These are phyloP conservation scores for Forbesichthys agassizii DNA, from an alignment of 2,113 vertebrate species.

Conservation along the genomic window DNA sequence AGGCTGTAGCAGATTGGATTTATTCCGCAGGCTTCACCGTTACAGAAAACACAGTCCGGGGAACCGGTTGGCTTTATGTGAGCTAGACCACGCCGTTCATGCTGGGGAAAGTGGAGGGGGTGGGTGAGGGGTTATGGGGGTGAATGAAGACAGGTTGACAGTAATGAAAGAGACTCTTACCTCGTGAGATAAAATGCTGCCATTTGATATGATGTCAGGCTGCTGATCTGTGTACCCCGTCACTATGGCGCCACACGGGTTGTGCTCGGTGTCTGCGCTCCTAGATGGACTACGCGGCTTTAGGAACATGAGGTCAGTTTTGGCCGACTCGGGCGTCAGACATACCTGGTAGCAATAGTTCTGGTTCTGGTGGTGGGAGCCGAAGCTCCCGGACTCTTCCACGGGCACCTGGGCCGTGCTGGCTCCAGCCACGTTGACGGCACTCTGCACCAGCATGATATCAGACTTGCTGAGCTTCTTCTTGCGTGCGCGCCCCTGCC, in stretches of 20 bases:
- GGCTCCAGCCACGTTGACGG: conserved; percentile 74
- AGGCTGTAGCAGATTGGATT: background rate
- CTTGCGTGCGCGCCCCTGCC: conserved; percentile 89
- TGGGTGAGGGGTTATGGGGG: background rate
- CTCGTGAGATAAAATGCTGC: conserved; percentile 94
- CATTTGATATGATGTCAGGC: conserved; percentile 97
- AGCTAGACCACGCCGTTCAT: conserved; percentile 13
- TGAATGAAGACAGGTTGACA: conserved; percentile 12
- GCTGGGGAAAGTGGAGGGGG: conserved; percentile 4
- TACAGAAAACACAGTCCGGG: background rate
- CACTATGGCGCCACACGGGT: conserved; percentile 90
- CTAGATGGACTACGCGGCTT: conserved; percentile 93
- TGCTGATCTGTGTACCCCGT: conserved; percentile 93
- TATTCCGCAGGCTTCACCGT: background rate
- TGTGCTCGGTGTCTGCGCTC: conserved; percentile 90
- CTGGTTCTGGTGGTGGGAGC: conserved; percentile 92
- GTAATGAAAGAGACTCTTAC: conserved; percentile 76
- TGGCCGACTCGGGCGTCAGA: conserved; percentile 96
- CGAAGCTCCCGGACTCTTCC: conserved; percentile 88
- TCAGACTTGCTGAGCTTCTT: conserved; percentile 98
- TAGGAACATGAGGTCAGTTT: conserved; percentile 98
- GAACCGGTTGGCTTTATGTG: background rate
- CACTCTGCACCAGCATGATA: conserved; percentile 97
- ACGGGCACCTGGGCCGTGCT: conserved; percentile 83
- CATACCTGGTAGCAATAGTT: conserved; percentile 99